Base-by-base conservation (phyloP, 2,797 vertebrate species). In the Neosilurus hyrtlii region DNA sequence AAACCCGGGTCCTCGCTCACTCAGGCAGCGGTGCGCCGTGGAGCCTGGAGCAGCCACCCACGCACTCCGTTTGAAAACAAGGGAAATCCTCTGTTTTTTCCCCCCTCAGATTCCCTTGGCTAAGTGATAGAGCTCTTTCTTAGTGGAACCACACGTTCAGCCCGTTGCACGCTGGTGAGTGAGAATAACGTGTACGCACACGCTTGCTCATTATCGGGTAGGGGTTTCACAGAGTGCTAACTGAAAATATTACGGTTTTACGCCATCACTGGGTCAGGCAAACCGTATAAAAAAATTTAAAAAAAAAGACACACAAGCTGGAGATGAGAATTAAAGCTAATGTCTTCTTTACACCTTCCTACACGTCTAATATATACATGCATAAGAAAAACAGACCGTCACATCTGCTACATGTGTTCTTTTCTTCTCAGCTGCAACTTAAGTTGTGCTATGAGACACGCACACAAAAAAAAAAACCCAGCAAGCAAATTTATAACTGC, bases 41-140 rank as follows among this genome's bases (percentile, higher is more conserved):
- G 66, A 82, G 82, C 83, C 83, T 71, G 80, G 67, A n/a, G 81
- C 70, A 54, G 73, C 87, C 81, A 81, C 87, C 72, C 80, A 83
- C 83, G 62, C 65, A 72, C 51, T 68, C 80, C 15, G 56, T 22
- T 77, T 83, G 51, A 86, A 83, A 84, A 80, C 76, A 80, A 77
- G 81, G 87, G 83, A 86, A 85, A 82, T 75, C 83, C 79, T 81
- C 68, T 73, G 77, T 81, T 66, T 84, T 82, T 37, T 8, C 8
- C 5, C 35, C 57, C 8, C 12, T 61, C 20, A 75, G 54, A 37
- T 18, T 22, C 73, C 37, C 51, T 8, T 35, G 30, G 54, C 26
- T 35, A 75, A 20, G 15, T 51, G 43, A 51, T 63, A 26, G 14
- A 63, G 61, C 59, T 63, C 10, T 7, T 43, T 49, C 57, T 24